A percentile compares a stretch with the other conserved stretches of the same genome.
phyloP scores from a whole-genome alignment of 2,113 vertebrate species.

The Chloropsis cyanopogon region DNA sequence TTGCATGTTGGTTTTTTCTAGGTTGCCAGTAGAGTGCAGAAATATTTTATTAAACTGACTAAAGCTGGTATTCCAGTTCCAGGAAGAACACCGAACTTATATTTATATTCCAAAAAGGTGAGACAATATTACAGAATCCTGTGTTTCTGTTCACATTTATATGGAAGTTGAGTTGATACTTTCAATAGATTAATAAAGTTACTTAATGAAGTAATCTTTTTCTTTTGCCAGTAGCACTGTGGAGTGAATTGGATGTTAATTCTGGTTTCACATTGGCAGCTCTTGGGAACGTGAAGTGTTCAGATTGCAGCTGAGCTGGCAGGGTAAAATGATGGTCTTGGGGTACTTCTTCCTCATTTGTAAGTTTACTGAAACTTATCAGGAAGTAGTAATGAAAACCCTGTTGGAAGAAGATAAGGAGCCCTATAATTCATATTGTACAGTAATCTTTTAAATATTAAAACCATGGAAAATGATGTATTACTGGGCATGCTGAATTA shows the following conservation, averaged over 20 bases:
- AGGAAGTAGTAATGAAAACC: not conserved
- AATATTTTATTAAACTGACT: slow-evolving; percentile 99
- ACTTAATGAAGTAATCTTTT: not conserved
- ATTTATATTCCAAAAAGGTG: slow-evolving; percentile 99
- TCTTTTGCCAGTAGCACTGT: not conserved
- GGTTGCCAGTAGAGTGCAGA: slow-evolving; percentile 98
- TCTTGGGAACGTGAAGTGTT: not conserved
- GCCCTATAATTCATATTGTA: not conserved
- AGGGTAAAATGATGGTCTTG: not conserved
- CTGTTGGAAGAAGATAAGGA: not conserved
- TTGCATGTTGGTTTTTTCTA: slow-evolving; percentile 46
- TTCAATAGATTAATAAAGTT: not conserved
- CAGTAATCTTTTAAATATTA: not conserved
- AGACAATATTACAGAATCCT: not conserved
- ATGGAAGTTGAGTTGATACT: not conserved
- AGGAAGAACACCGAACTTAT: slow-evolving; percentile 95
- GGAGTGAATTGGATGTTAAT: not conserved
- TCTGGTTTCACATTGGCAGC: not conserved
- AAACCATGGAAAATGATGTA: not conserved
- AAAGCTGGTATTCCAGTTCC: slow-evolving; percentile 99
- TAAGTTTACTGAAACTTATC: not conserved
- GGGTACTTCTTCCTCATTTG: not conserved
- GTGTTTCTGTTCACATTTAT: not conserved
- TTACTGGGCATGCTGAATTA: not conserved
- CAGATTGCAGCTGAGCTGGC: not conserved